phyloP scores from a whole-genome alignment of 2,888 invertebrate species.

The Idaea straminata region DNA sequence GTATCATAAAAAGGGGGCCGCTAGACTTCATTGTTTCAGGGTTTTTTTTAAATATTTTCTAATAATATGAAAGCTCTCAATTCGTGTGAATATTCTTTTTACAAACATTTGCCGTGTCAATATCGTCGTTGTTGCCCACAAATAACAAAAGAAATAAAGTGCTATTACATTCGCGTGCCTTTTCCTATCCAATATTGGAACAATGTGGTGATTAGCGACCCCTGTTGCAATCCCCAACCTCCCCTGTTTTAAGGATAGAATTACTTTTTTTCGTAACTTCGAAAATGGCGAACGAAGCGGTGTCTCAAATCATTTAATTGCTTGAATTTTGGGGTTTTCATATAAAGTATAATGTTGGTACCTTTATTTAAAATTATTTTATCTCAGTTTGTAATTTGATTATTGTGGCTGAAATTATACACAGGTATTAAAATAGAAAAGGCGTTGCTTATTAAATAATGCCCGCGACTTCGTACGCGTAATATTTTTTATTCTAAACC shows the following conservation, averaged over 20 bases:
- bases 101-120: neutral
- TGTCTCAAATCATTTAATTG: slow-evolving; percentile 25
- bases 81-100: neutral
- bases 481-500: no score
- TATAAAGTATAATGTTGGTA: neutral
- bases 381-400: neutral
- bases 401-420: neutral
- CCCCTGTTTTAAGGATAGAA: slow-evolving; percentile 48
- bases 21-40: neutral
- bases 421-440: no score
- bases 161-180: slow-evolving; percentile 42
- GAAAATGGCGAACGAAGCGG: slow-evolving; percentile 23
- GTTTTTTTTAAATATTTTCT: neutral
- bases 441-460: no score
- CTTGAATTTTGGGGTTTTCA: slow-evolving; percentile 23
- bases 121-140: neutral
- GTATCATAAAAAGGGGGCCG: neutral
- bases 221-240: slow-evolving; percentile 46
- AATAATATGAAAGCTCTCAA: neutral
- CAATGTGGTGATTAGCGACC: slow-evolving; percentile 62
- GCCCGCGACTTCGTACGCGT: no score
- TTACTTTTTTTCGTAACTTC: slow-evolving; percentile 35
- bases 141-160: neutral
- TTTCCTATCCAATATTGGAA: slow-evolving; percentile 43
- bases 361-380: neutral